Conservation (phyloP, 2,797 vertebrate species). For the Strix occidentalis region DNA sequence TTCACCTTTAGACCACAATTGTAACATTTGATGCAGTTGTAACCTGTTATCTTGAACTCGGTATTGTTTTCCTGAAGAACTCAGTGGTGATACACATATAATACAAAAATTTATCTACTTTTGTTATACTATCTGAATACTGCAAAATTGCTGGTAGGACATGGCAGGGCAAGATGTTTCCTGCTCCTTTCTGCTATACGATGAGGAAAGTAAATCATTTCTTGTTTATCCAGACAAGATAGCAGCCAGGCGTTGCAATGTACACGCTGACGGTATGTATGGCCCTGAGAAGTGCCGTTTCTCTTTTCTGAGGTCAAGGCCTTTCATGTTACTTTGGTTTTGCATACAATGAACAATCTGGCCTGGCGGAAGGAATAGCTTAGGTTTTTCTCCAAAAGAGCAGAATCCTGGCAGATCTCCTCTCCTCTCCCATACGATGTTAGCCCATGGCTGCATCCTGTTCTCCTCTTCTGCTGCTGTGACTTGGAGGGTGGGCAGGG, state of each 20-base stretch:
- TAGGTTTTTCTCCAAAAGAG: background rate
- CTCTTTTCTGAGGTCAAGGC: slow-evolving; percentile 50
- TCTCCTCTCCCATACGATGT: accelerated
- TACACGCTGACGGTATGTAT: background rate
- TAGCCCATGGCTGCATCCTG: accelerated
- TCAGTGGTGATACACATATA: background rate
- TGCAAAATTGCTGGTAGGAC: slow-evolving; percentile 30
- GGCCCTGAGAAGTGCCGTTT: background rate
- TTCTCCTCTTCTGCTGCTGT: background rate
- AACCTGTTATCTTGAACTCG: background rate
- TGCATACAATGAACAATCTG: background rate
- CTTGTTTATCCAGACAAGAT: slow-evolving; percentile 21
- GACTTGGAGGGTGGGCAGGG: background rate
- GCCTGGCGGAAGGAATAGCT: background rate
- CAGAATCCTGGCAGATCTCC: background rate
- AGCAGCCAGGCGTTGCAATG: background rate
- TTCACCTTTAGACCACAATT: background rate
- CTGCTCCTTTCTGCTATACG: slow-evolving; percentile 48
- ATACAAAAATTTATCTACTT: background rate
- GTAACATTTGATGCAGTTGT: background rate
- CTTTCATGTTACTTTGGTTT: background rate
- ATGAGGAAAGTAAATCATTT: slow-evolving; percentile 24
- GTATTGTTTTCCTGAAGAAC: background rate
- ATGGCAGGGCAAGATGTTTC: slow-evolving; percentile 63
- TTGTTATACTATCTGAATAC: background rate